Evolutionary conservation across 1,140 invertebrate genomes (phyloP), one percentile per base, ranked within the genome.

Genomic region (Drosophila kikkawai): DNA sequence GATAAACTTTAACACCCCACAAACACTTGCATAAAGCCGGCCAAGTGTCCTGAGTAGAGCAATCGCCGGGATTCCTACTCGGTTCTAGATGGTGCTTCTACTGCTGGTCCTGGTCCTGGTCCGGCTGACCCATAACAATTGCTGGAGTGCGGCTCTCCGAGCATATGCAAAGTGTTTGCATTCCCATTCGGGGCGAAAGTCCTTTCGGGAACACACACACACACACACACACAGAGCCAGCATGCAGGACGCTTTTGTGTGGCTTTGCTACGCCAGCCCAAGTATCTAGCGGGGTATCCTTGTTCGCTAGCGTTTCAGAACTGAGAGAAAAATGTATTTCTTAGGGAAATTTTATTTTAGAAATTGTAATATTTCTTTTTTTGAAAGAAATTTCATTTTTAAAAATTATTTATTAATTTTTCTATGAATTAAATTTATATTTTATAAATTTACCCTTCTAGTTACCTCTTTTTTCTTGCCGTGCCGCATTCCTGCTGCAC

Each of bases 1-100:
- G 85, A 88, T 88, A 88, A 85, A 88, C 85, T 91, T 85, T 85
- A 82, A 90, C 81, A 85, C 75, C 69, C 73, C 39, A 56, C 59
- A 73, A 55, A 60, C 53, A 76, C 45, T 51, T 19, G 34, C 71
- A 59, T 32, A 70, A 73, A 59, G 53, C 51, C 53, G 53, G 69
- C 39, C 66, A 71, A 73, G 67, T 73, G 66, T 15, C 69, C 65
- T 37, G 64, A 70, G 66, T 41, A 29, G 48, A 58, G 53, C 51
- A 70, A 58, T 36, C 47, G 47, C 37, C 47, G 11, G 66, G 45
- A 68, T 36, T 51, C 45, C 67, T 1, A 17, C 19, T 29, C 5
- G 26, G 48, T 26, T 50, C 26, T 22, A 51, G 45, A 4, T 36
- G 61, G 22, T 45, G 34, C 47, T 22, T 13, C n/a, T 50, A 29